Base-by-base conservation (phyloP, 1,140 invertebrate species). In the Mya arenaria region DNA sequence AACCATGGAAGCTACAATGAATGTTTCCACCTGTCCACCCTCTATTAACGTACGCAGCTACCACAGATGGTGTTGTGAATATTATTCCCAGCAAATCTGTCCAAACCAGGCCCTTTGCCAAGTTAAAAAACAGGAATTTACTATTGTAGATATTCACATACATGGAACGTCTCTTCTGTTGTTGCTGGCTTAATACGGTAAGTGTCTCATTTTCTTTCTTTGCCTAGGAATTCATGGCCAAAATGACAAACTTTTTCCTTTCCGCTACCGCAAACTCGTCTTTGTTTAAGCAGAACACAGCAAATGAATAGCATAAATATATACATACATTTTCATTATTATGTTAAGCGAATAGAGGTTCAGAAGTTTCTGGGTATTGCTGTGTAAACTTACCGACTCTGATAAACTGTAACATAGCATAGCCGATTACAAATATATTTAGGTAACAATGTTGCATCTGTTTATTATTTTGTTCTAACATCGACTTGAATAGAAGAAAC, bases 51-150 rank as follows among this genome's bases (percentile, higher is more conserved):
- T 93, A 93, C 8, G 90, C 84, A 0, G 88, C 73, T 2, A 93
- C 58, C 4, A 92, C 89, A 0, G 90, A 91, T 4, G 91, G 90
- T 6, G 93, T 89, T 0, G 93, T 93, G 44, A 93, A 73, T 4
- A 93, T 30, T 32, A 92, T 93, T 23, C 93, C 93, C 13, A 90
- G 68, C 5, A 93, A 87, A 81, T 93, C 93, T n/a, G 92, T 93
- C 89, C 91, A 92, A 0, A 91, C 92, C 28, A 93, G 85, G 8
- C 88, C 92, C 19, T 85, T 90, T 28, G 93, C 90, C 39, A 93
- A 82, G 5, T 89, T 90, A 82, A 92, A 93, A n/a, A n/a, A n/a
- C n/a, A n/a, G n/a, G n/a, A n/a, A n/a, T n/a, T n/a, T n/a, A n/a
- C n/a, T n/a, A n/a, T n/a, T n/a, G n/a, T n/a, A n/a, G n/a, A n/a